Conservation (phyloP, 1,140 invertebrate genomes). For the Drosophila leontia region DNA sequence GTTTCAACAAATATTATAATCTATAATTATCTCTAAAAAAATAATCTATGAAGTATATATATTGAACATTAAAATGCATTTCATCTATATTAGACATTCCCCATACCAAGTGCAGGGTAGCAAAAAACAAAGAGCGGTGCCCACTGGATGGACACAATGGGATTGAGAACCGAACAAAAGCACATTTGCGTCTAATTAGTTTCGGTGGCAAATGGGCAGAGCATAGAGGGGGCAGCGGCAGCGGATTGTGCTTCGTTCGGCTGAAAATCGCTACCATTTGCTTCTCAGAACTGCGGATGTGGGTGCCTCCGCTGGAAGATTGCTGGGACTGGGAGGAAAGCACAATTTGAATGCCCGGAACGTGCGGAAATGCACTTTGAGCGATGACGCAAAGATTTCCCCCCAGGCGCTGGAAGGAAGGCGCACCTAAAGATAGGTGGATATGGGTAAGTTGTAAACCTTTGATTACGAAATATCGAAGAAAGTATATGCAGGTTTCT, state of each 20-base stretch:
- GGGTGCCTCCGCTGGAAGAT: conserved; percentile 44
- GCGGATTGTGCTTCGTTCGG: conserved; percentile 43
- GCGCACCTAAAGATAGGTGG: conserved; percentile 31
- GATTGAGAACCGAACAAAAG: conserved; percentile 61
- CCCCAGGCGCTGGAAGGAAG: conserved; percentile 8
- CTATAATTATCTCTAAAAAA: no score
- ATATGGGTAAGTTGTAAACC: not conserved
- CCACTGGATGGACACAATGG: conserved; percentile 7
- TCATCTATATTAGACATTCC: conserved; percentile 2
- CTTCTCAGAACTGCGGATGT: conserved; percentile 84
- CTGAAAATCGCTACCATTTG: conserved; percentile 78
- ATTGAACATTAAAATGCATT: no score
- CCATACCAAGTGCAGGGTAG: conserved; percentile 7
- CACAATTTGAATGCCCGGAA: conserved; percentile 58
- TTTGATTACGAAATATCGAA: not conserved
- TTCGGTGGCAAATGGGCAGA: conserved; percentile 47
- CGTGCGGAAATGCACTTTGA: conserved; percentile 79
- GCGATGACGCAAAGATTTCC: conserved; percentile 56
- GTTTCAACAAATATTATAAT: no score
- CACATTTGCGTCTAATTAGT: conserved; percentile 82
- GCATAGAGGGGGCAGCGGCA: conserved; percentile 7
- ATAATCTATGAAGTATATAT: no score
- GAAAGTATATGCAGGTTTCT: no score
- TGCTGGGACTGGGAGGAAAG: conserved; percentile 62
- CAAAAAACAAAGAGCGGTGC: conserved; percentile 28